Base-by-base conservation (phyloP, 2,888 invertebrate species). In the Cataglyphis rosenhaueri region DNA sequence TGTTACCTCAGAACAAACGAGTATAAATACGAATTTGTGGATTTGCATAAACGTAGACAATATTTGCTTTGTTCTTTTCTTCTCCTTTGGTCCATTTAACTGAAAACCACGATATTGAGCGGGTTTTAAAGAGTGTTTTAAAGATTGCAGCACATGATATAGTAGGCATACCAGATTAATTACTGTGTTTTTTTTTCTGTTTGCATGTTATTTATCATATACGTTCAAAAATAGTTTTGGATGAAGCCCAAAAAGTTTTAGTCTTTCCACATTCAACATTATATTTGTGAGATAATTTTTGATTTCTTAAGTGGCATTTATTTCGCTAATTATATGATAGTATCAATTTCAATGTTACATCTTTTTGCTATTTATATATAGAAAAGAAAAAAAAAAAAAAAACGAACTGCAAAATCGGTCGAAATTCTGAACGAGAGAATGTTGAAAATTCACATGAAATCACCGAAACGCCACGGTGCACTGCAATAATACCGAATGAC, bases 51-150 rank as follows among this genome's bases (percentile, higher is more conserved):
- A 57, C 76, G 73, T 66, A 78, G 65, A 84, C 68, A 55, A 75
- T 75, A 32, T 41, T 68, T 66, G 64, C 61, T 48, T 52, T 61
- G 48, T 61, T 62, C 87, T 89, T 91, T 89, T 87, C 84, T 84
- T 82, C 82, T 87, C 84, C 87, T 88, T 83, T 82, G 90, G 89
- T 89, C 90, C 91, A 92, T 92, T 93, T 91, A 88, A 89, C 88
- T 92, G 91, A 92, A 92, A 92, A 92, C 92, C 38, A 66, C 66
- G 32, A 25, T 71, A 55, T 44, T 59, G 75, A 32, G 74, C 84
- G 85, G 84, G 85, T 88, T 84, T 85, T 89, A 86, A 21, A 21
- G 21, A 89, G 87, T 83, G 83, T 70, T 84, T 86, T 85, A 88
- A 89, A 83, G 87, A 82, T 86, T 65, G 68, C 81, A 73, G 68